Base-by-base conservation (phyloP, 1,140 invertebrate species). In the Scaptomyza montana region DNA sequence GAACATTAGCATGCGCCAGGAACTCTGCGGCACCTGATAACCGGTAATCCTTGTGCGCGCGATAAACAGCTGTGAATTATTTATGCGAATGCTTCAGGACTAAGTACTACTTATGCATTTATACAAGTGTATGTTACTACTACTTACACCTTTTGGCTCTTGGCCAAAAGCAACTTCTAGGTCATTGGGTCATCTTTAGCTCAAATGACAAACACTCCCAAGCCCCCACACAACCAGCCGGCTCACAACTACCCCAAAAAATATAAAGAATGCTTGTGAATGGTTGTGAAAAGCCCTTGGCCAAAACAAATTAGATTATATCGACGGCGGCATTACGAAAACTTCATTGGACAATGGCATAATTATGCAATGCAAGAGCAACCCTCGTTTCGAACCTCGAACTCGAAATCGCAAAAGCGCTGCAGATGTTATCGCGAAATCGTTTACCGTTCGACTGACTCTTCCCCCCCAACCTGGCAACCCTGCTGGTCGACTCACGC, bases 381-480 rank as follows among this genome's bases (percentile, higher is more conserved):
- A 89, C 81, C 81, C 81, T 60, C 62, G 47, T 60, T 59, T 45
- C 5, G 30, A 7, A 16, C 30, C 30, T 45, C 30, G 39, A 30
- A 39, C 28, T 50, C 50, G 43, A 71, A 79, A 74, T 79, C 80
- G 80, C 64, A 69, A 78, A 30, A 68, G 60, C 36, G 56, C 77
- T 80, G 85, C 87, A 90, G 89, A 90, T 90, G 89, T 77, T 90
- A 90, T 90, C 89, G 57, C 54, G 57, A 62, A 84, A 90, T 70
- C 89, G 80, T 90, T 89, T 89, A 89, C 84, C 69, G 77, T 80
- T 84, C 64, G 50, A 50, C 64, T 62, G 63, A 16, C 68, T 66
- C 65, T 64, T 6, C 13, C 16, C 36, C 8, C 19, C 12, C 39
- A 43, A n/a, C 39, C n/a, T 5, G 39, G 12, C 39, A 43, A n/a